Percentiles rank a stretch among this genome's conserved stretches.
phyloP scores from a whole-genome alignment of 2,113 vertebrate species.

The Petrocephalus microphthalmus region DNA sequence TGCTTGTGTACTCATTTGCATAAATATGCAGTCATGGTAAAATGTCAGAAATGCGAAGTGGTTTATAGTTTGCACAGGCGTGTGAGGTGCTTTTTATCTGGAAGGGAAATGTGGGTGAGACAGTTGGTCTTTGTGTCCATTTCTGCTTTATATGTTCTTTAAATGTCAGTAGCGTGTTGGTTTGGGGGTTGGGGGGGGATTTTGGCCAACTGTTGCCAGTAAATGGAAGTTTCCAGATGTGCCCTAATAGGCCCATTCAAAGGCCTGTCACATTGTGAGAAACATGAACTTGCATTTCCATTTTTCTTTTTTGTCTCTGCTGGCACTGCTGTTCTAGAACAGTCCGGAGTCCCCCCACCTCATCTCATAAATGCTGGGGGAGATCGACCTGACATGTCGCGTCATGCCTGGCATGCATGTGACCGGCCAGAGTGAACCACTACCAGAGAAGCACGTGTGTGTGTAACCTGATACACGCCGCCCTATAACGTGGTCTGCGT shows the following conservation, averaged over 20 bases:
- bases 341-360: not conserved
- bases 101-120: not conserved
- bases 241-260: not conserved
- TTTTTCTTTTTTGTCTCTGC: not conserved
- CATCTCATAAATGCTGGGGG: not conserved
- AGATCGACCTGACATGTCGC: not conserved
- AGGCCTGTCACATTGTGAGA: not conserved
- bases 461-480: not conserved
- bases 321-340: not conserved
- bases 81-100: not conserved
- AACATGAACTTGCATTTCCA: not conserved
- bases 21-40: not conserved
- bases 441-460: not conserved
- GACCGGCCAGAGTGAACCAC: not conserved
- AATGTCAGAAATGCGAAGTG: not conserved
- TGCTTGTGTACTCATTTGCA: not conserved
- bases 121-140: not conserved
- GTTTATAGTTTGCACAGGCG: not conserved
- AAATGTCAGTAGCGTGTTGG: not conserved
- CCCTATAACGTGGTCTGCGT: not conserved
- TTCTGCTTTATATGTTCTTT: not conserved
- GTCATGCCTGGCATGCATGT: not conserved
- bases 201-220: not conserved
- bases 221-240: not conserved
- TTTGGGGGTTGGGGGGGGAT: not conserved